Conservation (phyloP, 2,888 invertebrate species). For the Cantharis rustica region DNA sequence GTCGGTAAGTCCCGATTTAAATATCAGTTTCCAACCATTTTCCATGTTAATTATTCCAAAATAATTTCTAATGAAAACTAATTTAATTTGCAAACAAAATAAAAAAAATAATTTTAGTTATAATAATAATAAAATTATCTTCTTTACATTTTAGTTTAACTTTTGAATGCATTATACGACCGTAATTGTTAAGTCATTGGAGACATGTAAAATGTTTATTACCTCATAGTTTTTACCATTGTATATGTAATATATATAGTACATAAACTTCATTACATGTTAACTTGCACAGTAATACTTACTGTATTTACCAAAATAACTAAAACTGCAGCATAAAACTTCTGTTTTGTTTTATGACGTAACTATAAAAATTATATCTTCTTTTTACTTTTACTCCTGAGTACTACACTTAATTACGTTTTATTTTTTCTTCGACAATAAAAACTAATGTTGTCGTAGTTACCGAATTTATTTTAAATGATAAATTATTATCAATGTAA, state of each 20-base stretch:
- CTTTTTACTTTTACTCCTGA: not conserved
- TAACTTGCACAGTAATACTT: not conserved
- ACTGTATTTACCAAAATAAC: not conserved
- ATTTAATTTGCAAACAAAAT: not conserved
- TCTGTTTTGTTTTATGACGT: not conserved
- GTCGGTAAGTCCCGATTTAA: too few relatives aligned
- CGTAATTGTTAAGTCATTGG: not conserved
- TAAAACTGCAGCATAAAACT: not conserved
- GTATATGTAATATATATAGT: not conserved
- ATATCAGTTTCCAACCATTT: too few relatives aligned
- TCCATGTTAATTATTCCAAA: too few relatives aligned
- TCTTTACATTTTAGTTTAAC: not conserved
- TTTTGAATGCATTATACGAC: not conserved
- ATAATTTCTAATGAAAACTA: not conserved
- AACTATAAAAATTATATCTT: not conserved
- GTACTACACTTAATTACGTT: not conserved
- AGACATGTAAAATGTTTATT: not conserved
- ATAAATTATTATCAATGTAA: not conserved
- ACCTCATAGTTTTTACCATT: not conserved
- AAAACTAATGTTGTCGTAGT: not conserved
- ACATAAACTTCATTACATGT: slow-evolving; percentile 1
- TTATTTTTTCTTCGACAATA: not conserved
- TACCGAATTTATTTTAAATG: not conserved
- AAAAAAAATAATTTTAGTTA: not conserved
- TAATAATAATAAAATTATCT: not conserved